A percentile compares a stretch with the other conserved stretches of the same genome.
These are phyloP conservation scores for Phortica variegata DNA, from an alignment of 1,140 invertebrate species.

Conservation along the genomic window DNA sequence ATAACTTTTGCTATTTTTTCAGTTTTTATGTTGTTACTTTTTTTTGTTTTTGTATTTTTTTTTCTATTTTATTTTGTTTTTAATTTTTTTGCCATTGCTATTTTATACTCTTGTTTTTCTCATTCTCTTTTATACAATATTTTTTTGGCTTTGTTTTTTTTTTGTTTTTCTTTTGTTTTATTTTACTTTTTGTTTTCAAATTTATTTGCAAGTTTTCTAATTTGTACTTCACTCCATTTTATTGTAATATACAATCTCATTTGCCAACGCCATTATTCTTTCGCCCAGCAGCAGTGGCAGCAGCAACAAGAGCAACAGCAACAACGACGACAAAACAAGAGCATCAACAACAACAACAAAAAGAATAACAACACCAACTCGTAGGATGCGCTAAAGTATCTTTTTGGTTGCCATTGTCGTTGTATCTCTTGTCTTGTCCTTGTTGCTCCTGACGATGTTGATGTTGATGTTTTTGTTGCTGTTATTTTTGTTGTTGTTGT, in stretches of 20 bases:
- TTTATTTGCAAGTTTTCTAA: constrained; percentile 56
- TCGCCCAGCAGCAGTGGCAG: not conserved
- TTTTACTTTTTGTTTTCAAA: constrained; percentile 44
- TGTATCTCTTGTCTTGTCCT: constrained; percentile 40
- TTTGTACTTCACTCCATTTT: constrained; percentile 55
- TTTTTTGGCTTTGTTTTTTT: constrained; percentile 11
- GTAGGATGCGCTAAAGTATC: no score
- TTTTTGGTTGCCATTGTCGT: no score
- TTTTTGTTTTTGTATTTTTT: constrained; percentile 34
- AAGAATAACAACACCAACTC: no score
- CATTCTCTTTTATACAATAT: no score
- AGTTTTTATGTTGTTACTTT: constrained; percentile 11
- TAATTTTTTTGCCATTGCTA: constrained; percentile 2
- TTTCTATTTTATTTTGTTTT: constrained; percentile 41
- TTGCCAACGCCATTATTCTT: constrained; percentile 20
- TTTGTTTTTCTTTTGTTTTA: constrained; percentile 11
- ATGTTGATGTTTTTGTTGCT: not conserved
- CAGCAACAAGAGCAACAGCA: not conserved
- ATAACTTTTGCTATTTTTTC: constrained; percentile 50
- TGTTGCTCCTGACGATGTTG: constrained; percentile 22
- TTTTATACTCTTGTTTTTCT: not conserved
- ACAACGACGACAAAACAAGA: not conserved
- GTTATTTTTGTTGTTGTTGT: not conserved
- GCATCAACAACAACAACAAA: no score
- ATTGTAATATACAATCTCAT: constrained; percentile 56